A percentile compares a stretch with the other conserved stretches of the same genome.
Conservation (phyloP, 2,888 invertebrate species). For the Shargacucullia verbasci region DNA sequence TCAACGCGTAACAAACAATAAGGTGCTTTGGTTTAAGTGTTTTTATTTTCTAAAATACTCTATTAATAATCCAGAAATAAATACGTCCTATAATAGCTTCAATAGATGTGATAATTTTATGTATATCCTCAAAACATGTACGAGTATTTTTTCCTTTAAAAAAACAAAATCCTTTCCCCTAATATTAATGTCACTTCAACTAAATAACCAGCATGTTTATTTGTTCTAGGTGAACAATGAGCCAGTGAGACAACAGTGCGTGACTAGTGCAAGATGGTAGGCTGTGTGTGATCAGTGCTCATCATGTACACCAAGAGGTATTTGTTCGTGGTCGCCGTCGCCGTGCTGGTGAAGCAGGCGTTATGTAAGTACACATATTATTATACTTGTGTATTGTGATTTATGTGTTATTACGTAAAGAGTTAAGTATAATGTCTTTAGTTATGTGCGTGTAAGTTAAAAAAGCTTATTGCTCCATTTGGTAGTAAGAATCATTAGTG, state of each 20-base stretch:
- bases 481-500: no score
- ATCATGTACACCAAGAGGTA: constrained; percentile 39
- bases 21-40: no score
- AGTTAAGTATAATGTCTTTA: no score
- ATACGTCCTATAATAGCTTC: no score
- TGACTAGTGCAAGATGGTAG: constrained; percentile 46
- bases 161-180: no score
- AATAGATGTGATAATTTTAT: no score
- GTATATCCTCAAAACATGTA: no score
- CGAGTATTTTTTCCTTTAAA: no score
- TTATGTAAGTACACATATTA: constrained; percentile 40
- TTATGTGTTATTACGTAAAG: not conserved
- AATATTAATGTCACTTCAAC: not conserved
- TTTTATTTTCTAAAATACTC: no score
- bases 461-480: no score
- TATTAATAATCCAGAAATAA: no score
- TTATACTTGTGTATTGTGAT: not conserved
- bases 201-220: not conserved
- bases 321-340: constrained; percentile 30
- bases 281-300: constrained; percentile 27
- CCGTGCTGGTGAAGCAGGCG: constrained; percentile 18
- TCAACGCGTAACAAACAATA: constrained; percentile 32
- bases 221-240: constrained; percentile 42
- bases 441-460: no score
- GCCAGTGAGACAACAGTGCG: constrained; percentile 40